A percentile compares a stretch with the other conserved stretches of the same genome.
Evolutionary conservation across 30 jellyfish, hydroid and myxozoan genomes (phyloP).

Genomic region (Cassiopea andromeda): DNA sequence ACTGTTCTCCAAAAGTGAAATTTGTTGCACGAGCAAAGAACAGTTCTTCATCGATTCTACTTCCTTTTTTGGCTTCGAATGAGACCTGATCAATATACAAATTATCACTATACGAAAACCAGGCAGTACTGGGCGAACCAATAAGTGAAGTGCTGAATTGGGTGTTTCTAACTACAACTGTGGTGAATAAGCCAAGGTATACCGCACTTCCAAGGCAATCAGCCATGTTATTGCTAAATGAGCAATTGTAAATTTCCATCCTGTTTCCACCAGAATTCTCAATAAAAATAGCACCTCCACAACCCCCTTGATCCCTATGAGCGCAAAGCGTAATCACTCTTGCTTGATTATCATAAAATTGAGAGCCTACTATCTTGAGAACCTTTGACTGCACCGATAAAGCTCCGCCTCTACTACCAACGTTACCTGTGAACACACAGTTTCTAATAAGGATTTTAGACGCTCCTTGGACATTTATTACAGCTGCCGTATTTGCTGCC

Average conservation of each 20-base stretch:
- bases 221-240: neutral
- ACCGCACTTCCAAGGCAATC: slow-evolving; percentile 3
- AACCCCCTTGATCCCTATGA: neutral
- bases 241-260: neutral
- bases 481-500: neutral
- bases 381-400: neutral
- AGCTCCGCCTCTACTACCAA: slow-evolving; percentile 11
- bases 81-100: neutral
- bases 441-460: neutral
- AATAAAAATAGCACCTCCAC: slow-evolving; percentile 8
- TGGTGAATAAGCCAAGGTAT: neutral
- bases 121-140: neutral
- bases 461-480: neutral
- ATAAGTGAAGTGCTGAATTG: neutral
- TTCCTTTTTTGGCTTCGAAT: neutral
- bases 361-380: neutral
- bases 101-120: neutral
- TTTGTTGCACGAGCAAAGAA: neutral
- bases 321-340: neutral
- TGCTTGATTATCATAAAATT: neutral
- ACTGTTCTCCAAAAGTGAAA: neutral
- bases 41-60: neutral
- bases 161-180: neutral
- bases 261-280: neutral
- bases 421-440: neutral